Conservation (phyloP, 2,888 invertebrate genomes). For the Patella caerulea region DNA sequence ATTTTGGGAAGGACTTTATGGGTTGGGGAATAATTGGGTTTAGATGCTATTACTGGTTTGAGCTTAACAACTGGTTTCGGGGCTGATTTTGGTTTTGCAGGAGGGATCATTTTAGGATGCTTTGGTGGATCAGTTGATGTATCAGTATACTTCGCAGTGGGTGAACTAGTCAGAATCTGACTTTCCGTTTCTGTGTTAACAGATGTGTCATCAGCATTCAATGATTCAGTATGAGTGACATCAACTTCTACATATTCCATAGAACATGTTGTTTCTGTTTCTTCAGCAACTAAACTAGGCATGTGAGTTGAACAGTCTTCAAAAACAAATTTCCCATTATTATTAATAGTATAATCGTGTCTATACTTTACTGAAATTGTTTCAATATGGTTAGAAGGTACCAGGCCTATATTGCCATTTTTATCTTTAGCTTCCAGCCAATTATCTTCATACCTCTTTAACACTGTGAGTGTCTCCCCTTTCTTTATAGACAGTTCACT, state of each 20-base stretch:
- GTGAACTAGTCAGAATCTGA: no score
- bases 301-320: no score
- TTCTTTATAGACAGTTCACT: constrained; percentile 68
- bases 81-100: background rate
- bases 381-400: constrained; percentile 68
- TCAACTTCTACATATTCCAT: no score
- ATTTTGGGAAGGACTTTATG: constrained; percentile 40
- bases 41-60: constrained; percentile 47
- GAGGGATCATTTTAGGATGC: background rate
- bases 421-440: constrained; percentile 71
- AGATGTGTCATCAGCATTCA: no score
- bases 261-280: no score
- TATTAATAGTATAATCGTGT: no score
- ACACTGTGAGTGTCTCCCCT: constrained; percentile 71
- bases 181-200: no score
- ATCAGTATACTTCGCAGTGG: no score
- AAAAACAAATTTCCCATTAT: no score
- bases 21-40: constrained; percentile 35
- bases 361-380: constrained; percentile 40
- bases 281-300: no score
- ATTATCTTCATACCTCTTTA: constrained; percentile 66
- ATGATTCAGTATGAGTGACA: no score
- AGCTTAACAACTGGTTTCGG: constrained; percentile 41
- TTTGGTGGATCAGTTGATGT: background rate
- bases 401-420: constrained; percentile 66